phyloP scores from a whole-genome alignment of 2,888 invertebrate species.

The Entomobrya proxima region DNA sequence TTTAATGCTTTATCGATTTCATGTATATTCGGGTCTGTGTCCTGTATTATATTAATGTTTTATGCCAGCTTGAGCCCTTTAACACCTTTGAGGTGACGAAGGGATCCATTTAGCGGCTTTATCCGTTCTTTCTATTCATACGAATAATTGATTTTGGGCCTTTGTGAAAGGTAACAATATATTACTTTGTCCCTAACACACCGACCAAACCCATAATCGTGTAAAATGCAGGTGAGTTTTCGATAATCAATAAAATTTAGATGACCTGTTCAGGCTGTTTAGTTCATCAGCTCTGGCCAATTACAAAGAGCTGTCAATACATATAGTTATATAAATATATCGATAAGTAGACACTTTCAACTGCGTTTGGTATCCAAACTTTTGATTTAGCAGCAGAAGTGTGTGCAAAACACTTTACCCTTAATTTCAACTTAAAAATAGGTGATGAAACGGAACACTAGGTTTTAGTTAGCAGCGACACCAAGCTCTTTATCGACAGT shows the following conservation, averaged over 20 bases:
- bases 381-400: too few relatives aligned
- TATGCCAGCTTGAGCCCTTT: background rate
- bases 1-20: background rate
- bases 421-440: background rate
- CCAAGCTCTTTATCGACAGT: background rate
- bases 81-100: constrained; percentile 33
- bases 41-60: background rate
- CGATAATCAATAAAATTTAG: too few relatives aligned
- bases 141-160: background rate
- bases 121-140: constrained; percentile 10
- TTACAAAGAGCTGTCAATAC: too few relatives aligned
- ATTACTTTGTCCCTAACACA: too few relatives aligned
- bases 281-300: too few relatives aligned
- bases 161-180: background rate
- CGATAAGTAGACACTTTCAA: too few relatives aligned
- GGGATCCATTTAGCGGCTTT: background rate
- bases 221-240: too few relatives aligned
- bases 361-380: too few relatives aligned
- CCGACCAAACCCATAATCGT: too few relatives aligned
- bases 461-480: background rate
- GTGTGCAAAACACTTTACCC: background rate
- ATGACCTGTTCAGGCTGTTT: too few relatives aligned
- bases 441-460: too few relatives aligned
- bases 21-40: background rate
- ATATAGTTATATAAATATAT: too few relatives aligned